Conservation (phyloP, 2,888 invertebrate species). For the Philopedon plagiatum region DNA sequence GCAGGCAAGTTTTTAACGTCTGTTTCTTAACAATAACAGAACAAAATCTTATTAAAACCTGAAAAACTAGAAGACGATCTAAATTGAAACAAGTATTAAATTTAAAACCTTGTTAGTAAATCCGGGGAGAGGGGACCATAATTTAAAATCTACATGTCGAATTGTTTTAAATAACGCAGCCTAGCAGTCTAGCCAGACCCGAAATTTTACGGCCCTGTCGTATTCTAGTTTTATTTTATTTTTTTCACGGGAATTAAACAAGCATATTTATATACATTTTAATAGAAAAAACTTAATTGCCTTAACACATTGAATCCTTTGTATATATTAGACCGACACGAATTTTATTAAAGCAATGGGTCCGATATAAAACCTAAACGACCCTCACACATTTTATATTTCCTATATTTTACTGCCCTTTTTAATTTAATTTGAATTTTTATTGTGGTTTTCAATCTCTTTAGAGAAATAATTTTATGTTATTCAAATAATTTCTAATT, state of each 20-base stretch:
- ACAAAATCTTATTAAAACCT: too few relatives aligned
- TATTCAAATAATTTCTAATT: too few relatives aligned
- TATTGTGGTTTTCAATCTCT: neutral
- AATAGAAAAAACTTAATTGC: slow-evolving; percentile 13
- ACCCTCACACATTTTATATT: neutral
- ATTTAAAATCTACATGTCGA: too few relatives aligned
- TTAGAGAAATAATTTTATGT: neutral
- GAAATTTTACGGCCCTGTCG: neutral
- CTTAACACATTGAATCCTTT: slow-evolving; percentile 10
- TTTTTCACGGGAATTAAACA: neutral
- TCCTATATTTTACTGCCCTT: neutral
- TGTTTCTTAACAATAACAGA: too few relatives aligned
- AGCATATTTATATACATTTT: slow-evolving; percentile 12
- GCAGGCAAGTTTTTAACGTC: too few relatives aligned
- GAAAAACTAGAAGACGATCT: too few relatives aligned
- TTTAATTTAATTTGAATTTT: neutral
- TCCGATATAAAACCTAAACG: neutral
- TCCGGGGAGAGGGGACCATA: too few relatives aligned
- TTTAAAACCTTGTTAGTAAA: too few relatives aligned
- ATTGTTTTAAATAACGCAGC: too few relatives aligned
- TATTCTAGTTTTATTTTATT: neutral
- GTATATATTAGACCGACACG: neutral
- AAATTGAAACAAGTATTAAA: too few relatives aligned
- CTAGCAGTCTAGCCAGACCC: slow-evolving; percentile 3
- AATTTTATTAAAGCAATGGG: neutral